phyloP scores from a whole-genome alignment of 2,888 invertebrate genomes.

The Gisinianus flammeolus region DNA sequence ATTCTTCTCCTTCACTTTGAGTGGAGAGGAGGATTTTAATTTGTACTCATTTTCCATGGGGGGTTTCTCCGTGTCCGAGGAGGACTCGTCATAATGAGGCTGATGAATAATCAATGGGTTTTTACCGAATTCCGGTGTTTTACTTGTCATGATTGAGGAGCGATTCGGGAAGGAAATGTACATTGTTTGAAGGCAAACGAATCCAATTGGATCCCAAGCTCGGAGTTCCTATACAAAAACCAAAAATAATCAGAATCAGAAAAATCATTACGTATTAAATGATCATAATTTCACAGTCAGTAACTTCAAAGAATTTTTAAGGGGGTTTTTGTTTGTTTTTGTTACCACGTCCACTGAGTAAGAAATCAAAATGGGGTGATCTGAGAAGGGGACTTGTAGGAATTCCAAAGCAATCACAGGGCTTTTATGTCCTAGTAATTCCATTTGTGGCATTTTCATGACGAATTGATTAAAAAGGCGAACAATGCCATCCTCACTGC shows the following conservation, averaged over 20 bases:
- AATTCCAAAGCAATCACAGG: constrained; percentile 46
- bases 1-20: not conserved
- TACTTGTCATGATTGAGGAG: constrained; percentile 48
- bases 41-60: not conserved
- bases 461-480: constrained; percentile 57
- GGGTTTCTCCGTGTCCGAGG: not conserved
- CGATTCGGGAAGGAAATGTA: constrained; percentile 52
- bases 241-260: not conserved
- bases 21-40: not conserved
- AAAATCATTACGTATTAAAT: not conserved
- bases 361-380: constrained; percentile 46
- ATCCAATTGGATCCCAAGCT: constrained; percentile 52
- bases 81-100: constrained; percentile 31
- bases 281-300: no score
- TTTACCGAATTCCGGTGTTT: constrained; percentile 54
- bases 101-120: constrained; percentile 42
- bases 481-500: constrained; percentile 58
- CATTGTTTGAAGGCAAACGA: constrained; percentile 49
- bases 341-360: constrained; percentile 54
- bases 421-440: constrained; percentile 51
- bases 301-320: no score
- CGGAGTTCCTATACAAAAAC: constrained; percentile 49
- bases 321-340: no score
- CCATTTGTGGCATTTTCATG: constrained; percentile 52
- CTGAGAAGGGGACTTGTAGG: constrained; percentile 41